Percentiles rank a stretch among this genome's conserved stretches.
Evolutionary conservation across 2,888 invertebrate species (phyloP).

Genomic region (Drosophila monieri): DNA sequence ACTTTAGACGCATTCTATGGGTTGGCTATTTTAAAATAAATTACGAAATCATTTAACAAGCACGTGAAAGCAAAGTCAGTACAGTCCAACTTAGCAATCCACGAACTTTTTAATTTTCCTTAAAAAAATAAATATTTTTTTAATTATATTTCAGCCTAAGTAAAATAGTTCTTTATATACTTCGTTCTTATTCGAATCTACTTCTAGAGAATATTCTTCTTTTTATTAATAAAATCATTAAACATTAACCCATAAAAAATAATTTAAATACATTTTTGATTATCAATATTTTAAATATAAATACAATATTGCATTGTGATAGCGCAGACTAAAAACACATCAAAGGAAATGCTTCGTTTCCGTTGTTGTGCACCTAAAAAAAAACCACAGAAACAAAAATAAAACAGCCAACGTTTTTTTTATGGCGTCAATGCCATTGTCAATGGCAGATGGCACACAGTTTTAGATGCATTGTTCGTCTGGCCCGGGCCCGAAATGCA

Average conservation of each 20-base stretch:
- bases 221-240: too few relatives aligned
- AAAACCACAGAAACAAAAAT: constrained; percentile 1
- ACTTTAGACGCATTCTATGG: constrained; percentile 22
- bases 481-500: constrained; percentile 43
- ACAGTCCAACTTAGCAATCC: background rate
- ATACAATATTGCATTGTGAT: too few relatives aligned
- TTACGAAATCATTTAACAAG: constrained; percentile 51
- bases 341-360: constrained; percentile 46
- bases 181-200: too few relatives aligned
- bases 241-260: too few relatives aligned
- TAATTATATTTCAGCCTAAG: too few relatives aligned
- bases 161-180: too few relatives aligned
- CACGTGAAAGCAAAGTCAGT: constrained; percentile 55
- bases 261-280: too few relatives aligned
- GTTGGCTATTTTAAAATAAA: constrained; percentile 56
- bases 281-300: too few relatives aligned
- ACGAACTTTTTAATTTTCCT: too few relatives aligned
- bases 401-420: constrained; percentile 11
- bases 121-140: too few relatives aligned
- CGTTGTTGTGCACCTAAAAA: constrained; percentile 45
- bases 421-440: constrained; percentile 69
- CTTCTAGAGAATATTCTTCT: too few relatives aligned
- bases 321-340: constrained; percentile 17
- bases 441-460: constrained; percentile 60
- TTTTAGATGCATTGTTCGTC: constrained; percentile 59